Evolutionary conservation across 92 coral and sea anemone genomes (phyloP).

Genomic region (Actinernus sp.): DNA sequence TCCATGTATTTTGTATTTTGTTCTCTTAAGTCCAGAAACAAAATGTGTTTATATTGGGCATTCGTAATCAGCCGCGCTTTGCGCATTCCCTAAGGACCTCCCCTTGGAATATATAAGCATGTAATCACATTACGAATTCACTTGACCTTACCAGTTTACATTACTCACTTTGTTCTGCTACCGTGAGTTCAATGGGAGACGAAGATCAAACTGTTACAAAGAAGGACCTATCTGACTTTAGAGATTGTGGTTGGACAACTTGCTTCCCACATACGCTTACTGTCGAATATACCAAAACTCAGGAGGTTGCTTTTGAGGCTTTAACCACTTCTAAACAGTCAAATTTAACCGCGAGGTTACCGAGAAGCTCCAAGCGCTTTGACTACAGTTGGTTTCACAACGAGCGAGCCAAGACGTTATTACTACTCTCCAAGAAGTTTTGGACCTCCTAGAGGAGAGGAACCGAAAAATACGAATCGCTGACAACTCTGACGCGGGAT

Average conservation of each 20-base stretch:
- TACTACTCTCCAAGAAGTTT: background rate
- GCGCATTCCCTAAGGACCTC: too few species aligned
- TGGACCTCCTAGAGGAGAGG: background rate
- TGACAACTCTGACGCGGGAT: conserved; percentile 20
- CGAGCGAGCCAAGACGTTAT: background rate
- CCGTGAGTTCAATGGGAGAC: too few species aligned
- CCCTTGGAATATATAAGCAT: too few species aligned
- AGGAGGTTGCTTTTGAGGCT: background rate
- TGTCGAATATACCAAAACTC: background rate
- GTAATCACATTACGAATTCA: too few species aligned
- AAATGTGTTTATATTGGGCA: too few species aligned
- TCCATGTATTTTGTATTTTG: too few species aligned
- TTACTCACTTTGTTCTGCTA: too few species aligned
- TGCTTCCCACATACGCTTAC: background rate
- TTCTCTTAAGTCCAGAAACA: too few species aligned
- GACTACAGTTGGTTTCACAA: conserved; percentile 1
- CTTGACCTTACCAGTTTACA: too few species aligned
- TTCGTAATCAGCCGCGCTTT: too few species aligned
- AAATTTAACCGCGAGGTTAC: background rate
- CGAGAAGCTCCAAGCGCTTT: background rate
- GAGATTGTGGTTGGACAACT: background rate
- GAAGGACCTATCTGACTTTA: background rate
- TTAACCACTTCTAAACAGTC: background rate
- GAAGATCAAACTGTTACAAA: background rate
- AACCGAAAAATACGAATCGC: conserved; percentile 1